Conservation (phyloP, 2,797 vertebrate genomes). For the Staurois parvus region DNA sequence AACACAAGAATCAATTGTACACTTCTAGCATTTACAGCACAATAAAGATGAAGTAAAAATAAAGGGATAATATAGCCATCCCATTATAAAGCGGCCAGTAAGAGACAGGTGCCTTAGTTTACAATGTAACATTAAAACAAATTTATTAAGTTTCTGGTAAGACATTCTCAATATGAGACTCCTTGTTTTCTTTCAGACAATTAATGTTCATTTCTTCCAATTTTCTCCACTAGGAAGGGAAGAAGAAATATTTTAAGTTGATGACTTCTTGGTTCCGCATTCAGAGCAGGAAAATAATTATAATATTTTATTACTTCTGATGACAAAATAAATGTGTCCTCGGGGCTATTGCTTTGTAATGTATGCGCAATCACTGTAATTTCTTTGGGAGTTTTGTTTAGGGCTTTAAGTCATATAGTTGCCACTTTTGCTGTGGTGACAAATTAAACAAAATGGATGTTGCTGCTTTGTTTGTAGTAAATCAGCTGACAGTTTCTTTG, state of each 20-base stretch:
- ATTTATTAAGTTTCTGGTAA: slow-evolving; percentile 8
- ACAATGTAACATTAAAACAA: background rate
- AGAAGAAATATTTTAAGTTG: background rate
- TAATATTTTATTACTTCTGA: slow-evolving; percentile 9
- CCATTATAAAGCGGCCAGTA: background rate
- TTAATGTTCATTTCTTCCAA: slow-evolving; percentile 10
- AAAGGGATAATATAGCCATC: background rate
- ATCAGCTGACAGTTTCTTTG: background rate
- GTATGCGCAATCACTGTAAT: background rate
- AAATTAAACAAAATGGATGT: background rate
- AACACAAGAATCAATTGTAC: background rate
- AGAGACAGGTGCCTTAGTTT: background rate
- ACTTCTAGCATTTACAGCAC: slow-evolving; percentile 11
- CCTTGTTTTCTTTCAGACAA: slow-evolving; percentile 8
- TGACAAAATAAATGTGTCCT: background rate
- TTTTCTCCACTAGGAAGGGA: background rate
- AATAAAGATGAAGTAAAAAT: slow-evolving; percentile 12
- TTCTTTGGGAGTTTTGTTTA: background rate
- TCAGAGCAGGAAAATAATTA: background rate
- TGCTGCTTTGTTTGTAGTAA: background rate
- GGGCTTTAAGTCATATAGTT: background rate
- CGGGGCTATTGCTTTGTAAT: background rate
- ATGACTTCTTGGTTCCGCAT: background rate
- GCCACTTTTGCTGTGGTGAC: background rate
- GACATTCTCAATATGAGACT: slow-evolving; percentile 5